Base-by-base conservation (phyloP, 2,797 vertebrate genomes). In the Microchirus variegatus region DNA sequence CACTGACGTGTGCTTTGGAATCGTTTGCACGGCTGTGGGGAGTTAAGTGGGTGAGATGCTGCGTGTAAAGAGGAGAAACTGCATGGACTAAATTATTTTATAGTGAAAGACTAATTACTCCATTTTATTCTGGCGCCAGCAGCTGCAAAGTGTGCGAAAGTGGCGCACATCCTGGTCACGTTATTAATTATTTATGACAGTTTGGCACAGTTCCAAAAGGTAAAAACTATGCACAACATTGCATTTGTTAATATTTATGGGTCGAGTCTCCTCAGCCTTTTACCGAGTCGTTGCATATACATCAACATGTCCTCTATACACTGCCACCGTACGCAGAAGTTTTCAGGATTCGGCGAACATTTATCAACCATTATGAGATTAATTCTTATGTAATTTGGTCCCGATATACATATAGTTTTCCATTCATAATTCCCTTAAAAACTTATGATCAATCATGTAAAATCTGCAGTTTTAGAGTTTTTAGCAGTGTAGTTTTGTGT, bases 111-210 rank as follows among this genome's bases (percentile, higher is more conserved):
- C 52, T 56, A 51, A 70, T 58, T 52, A 47, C 19, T 58, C 36
- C 22, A 67, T 63, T 67, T 67, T 67, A 67, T 67, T 51, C 49
- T 22, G 36, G 53, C 37, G 49, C 19, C 52, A 47, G 49, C 47
- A 57, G 47, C 59, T 62, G 53, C 46, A 63, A 69, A 52, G 40
- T 46, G 42, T 70, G 42, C 47, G 46, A 16, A 69, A 44, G 53
- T 51, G 36, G 44, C 45, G 38, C 22, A 63, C 41, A 63, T 47
- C 45, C 45, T 61, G 59, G 50, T 58, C 51, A 31, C 42, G 52
- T 16, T 22, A 58, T 58, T 26, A 63, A 70, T 70, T 63, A 63
- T 70, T 57, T 11, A 63, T 63, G 42, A 70, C 49, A 53, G 35
- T 59, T 67, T 53, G 55, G 55, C 53, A 70, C 22, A 35, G 37